Conservation (phyloP, 2,113 vertebrate genomes). For the Calidris pugnax region DNA sequence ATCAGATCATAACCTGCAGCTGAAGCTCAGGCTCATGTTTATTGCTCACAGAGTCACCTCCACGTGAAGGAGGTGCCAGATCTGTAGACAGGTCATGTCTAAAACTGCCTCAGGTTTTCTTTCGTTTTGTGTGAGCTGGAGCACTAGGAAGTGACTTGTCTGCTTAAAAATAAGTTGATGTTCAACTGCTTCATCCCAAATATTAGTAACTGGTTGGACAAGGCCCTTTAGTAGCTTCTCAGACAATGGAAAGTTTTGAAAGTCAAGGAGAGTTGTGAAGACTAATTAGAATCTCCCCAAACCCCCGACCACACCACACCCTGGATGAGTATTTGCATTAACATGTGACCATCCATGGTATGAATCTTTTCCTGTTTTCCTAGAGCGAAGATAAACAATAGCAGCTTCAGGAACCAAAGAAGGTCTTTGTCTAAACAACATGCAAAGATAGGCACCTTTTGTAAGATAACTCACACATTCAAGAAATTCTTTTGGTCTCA, state of each 20-base stretch:
- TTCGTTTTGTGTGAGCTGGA: background rate
- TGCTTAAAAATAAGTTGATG: background rate
- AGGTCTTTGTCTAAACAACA: background rate
- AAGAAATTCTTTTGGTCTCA: background rate
- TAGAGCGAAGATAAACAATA: background rate
- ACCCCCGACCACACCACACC: background rate
- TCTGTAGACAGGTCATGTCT: background rate
- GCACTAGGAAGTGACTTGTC: background rate
- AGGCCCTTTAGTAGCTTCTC: background rate
- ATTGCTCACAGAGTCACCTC: background rate
- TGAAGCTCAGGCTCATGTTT: background rate
- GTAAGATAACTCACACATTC: background rate
- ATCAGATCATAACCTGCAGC: background rate
- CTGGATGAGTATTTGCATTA: background rate
- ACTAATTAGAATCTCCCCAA: background rate
- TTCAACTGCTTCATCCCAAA: background rate
- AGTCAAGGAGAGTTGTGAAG: background rate
- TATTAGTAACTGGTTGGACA: background rate
- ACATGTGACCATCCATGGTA: background rate
- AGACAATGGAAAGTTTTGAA: background rate
- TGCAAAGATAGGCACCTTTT: background rate
- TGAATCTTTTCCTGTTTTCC: background rate
- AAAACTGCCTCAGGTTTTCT: background rate
- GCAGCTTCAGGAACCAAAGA: background rate
- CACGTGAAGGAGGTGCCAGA: background rate